A percentile compares a stretch with the other conserved stretches of the same genome.
phyloP scores from a whole-genome alignment of 2,113 vertebrate species.

The Craseonycteris thonglongyai region DNA sequence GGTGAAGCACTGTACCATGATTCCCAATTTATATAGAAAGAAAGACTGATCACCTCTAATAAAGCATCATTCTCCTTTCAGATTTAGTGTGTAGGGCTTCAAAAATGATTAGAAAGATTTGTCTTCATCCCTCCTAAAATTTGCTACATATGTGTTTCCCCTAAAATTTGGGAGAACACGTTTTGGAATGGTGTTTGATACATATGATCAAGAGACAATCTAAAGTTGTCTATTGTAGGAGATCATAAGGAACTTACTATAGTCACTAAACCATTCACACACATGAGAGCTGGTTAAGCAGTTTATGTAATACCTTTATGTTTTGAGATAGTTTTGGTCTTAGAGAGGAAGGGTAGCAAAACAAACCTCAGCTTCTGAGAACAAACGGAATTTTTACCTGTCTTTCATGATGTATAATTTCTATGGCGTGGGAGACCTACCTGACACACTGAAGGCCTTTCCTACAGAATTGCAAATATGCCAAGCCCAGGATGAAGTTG shows the following conservation, averaged over 20 bases:
- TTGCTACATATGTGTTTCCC: background rate
- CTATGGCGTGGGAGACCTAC: background rate
- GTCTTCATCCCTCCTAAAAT: background rate
- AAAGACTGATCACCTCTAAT: background rate
- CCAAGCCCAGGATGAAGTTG: accelerated
- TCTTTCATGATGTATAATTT: background rate
- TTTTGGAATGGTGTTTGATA: background rate
- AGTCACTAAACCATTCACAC: background rate
- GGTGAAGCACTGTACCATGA: background rate
- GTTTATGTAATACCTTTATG: background rate
- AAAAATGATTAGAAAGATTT: background rate
- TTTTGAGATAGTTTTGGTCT: background rate
- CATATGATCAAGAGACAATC: background rate
- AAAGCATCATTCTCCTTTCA: background rate
- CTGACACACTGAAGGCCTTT: background rate
- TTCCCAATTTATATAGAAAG: background rate
- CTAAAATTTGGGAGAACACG: background rate
- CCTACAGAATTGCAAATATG: background rate
- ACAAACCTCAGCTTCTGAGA: background rate
- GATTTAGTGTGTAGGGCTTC: background rate
- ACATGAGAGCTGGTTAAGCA: background rate
- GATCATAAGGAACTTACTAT: background rate
- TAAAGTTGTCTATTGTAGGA: background rate
- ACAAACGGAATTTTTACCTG: background rate
- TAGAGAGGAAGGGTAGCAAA: background rate